A percentile compares a stretch with the other conserved stretches of the same genome.
These are phyloP conservation scores for Aspidiotus destructor DNA, from an alignment of 2,888 invertebrate genomes.

Conservation along the genomic window DNA sequence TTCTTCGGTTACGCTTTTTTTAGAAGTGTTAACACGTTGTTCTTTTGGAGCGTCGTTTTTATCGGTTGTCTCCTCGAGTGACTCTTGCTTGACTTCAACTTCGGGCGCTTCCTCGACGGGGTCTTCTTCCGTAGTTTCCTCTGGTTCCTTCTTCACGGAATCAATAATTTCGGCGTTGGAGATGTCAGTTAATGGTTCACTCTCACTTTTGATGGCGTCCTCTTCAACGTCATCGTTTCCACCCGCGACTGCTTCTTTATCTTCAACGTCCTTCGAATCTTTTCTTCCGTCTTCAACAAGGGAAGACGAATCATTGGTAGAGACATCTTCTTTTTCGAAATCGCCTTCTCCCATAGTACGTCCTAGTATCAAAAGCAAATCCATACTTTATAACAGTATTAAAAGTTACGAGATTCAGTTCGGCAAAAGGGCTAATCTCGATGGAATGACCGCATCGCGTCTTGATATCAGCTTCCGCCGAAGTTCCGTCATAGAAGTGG, in stretches of 20 bases:
- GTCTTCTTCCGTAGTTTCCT: neutral
- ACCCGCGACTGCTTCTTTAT: slow-evolving; percentile 25
- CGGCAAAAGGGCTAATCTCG: no score
- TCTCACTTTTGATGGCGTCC: neutral
- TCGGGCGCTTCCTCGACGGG: neutral
- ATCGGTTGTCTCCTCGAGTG: slow-evolving; percentile 11
- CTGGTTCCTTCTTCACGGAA: slow-evolving; percentile 5
- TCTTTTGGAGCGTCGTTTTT: slow-evolving; percentile 25
- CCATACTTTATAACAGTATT: slow-evolving; percentile 28
- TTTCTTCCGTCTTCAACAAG: neutral
- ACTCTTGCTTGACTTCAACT: neutral
- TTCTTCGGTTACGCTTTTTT: slow-evolving; percentile 30
- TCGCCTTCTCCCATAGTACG: slow-evolving; percentile 27
- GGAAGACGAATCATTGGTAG: slow-evolving; percentile 18
- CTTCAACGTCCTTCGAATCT: slow-evolving; percentile 16
- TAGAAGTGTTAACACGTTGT: slow-evolving; percentile 23
- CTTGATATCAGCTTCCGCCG: neutral
- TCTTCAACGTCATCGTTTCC: slow-evolving; percentile 21
- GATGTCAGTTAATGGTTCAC: neutral
- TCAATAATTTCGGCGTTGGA: slow-evolving; percentile 1
- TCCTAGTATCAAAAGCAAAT: slow-evolving; percentile 33
- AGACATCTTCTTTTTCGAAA: slow-evolving; percentile 26
- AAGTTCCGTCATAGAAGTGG: neutral
- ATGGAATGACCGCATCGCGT: neutral
- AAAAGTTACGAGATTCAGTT: neutral